These are phyloP conservation scores for Prunella himalayana DNA, from an alignment of 2,113 vertebrate species.

Conservation along the genomic window DNA sequence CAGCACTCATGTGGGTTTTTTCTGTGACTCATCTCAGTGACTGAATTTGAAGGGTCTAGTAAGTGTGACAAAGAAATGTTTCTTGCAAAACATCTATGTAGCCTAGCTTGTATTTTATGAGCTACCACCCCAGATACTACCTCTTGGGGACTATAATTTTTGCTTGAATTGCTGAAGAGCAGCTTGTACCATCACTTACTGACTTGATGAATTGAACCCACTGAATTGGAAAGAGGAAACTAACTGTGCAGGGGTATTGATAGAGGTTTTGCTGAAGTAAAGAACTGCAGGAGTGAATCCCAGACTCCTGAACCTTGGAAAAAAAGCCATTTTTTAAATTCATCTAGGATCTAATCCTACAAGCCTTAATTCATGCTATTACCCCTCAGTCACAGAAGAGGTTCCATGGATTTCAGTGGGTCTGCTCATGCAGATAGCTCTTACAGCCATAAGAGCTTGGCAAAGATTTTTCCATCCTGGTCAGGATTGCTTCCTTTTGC, in stretches of 20 bases:
- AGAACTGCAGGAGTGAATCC: not conserved
- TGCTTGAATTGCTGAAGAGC: not conserved
- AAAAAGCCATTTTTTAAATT: not conserved
- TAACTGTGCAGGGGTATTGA: not conserved
- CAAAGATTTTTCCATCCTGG: not conserved
- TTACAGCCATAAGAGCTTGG: not conserved
- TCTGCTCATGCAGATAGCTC: not conserved
- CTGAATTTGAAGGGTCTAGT: conserved; percentile 22
- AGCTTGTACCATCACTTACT: not conserved
- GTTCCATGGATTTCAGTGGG: not conserved
- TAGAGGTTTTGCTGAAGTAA: not conserved
- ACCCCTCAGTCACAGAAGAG: not conserved
- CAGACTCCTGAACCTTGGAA: not conserved
- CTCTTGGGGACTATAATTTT: not conserved
- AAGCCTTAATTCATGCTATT: not conserved
- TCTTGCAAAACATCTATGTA: not conserved
- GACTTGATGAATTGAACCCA: not conserved
- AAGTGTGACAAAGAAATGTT: not conserved
- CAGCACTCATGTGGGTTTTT: conserved; percentile 15
- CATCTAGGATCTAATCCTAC: not conserved
- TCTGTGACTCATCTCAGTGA: conserved; percentile 44
- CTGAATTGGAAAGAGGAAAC: not conserved
- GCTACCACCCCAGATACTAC: not conserved
- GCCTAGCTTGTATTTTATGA: not conserved
- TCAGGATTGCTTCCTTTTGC: not conserved